Conservation (phyloP, 2,113 vertebrate genomes). For the Etheostoma spectabile region DNA sequence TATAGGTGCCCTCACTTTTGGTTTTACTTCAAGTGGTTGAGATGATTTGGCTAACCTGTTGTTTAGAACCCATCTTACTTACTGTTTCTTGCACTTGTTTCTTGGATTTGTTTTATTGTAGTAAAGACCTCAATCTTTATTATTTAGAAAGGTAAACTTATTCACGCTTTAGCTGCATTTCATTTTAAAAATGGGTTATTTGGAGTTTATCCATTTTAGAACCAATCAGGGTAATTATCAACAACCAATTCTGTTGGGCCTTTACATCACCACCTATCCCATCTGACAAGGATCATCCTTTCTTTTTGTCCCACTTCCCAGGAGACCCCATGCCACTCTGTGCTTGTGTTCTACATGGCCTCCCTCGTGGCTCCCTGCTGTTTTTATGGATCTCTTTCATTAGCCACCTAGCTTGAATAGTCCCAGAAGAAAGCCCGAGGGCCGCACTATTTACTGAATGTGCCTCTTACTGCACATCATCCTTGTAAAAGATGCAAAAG, state of each 20-base stretch:
- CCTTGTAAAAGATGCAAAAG: slow-evolving; percentile 76
- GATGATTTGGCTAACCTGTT: not conserved
- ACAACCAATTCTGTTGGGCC: slow-evolving; percentile 44
- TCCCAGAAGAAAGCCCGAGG: slow-evolving; percentile 68
- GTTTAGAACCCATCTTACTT: not conserved
- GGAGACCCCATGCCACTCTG: slow-evolving; percentile 36
- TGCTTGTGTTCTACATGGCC: slow-evolving; percentile 45
- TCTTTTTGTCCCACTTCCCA: slow-evolving; percentile 31
- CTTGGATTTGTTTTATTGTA: not conserved
- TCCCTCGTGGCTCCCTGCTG: slow-evolving; percentile 40
- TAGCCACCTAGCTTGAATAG: slow-evolving; percentile 75
- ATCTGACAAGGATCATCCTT: slow-evolving; percentile 32
- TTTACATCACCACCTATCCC: slow-evolving; percentile 30
- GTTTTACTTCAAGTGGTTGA: not conserved
- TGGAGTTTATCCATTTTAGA: slow-evolving; percentile 17
- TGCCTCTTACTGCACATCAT: slow-evolving; percentile 73
- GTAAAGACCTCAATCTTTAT: not conserved
- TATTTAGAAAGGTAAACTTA: not conserved
- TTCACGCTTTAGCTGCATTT: not conserved
- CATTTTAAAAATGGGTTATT: not conserved
- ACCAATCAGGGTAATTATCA: slow-evolving; percentile 39
- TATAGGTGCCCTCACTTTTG: not conserved
- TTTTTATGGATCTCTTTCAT: slow-evolving; percentile 74
- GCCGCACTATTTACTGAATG: slow-evolving; percentile 72
- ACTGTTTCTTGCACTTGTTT: not conserved